A percentile compares a stretch with the other conserved stretches of the same genome.
phyloP scores from a whole-genome alignment of 2,888 invertebrate species.

The Gastrophysa polygoni region DNA sequence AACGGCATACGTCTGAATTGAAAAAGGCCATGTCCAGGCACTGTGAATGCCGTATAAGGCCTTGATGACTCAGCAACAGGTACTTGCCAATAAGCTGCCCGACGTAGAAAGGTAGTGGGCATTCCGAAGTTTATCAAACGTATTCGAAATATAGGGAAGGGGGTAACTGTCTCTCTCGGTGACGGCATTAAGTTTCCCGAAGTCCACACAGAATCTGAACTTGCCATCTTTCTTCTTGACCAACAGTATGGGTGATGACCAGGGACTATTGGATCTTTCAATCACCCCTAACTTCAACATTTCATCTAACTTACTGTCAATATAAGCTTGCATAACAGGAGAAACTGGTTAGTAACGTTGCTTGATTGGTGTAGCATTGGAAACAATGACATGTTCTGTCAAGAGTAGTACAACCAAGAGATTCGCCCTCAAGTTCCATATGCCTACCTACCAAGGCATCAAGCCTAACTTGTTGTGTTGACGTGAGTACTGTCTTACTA shows the following conservation, averaged over 20 bases:
- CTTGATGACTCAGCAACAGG: background rate
- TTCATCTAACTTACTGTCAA: conserved; percentile 11
- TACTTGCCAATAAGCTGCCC: background rate
- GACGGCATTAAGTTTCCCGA: background rate
- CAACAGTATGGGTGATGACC: too few species aligned
- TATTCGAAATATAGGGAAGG: background rate
- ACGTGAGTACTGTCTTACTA: background rate
- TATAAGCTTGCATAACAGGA: conserved; percentile 23
- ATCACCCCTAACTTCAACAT: conserved; percentile 32
- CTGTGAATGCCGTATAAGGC: background rate
- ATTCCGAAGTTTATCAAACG: background rate
- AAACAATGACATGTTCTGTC: background rate
- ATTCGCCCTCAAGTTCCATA: background rate
- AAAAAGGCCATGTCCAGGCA: background rate
- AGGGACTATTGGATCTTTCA: conserved; percentile 44
- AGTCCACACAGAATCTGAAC: background rate
- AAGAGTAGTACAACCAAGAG: conserved; percentile 9
- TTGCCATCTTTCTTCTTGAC: background rate
- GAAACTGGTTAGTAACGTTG: conserved; percentile 31
- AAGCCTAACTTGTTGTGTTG: background rate
- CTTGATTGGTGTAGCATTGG: conserved; percentile 22
- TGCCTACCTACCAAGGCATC: conserved; percentile 4
- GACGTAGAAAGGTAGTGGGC: background rate
- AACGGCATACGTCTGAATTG: background rate
- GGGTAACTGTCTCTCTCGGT: background rate